Evolutionary conservation across 2,888 invertebrate genomes (phyloP), one percentile per base, ranked within the genome.

Genomic region (Cinara cedri): DNA sequence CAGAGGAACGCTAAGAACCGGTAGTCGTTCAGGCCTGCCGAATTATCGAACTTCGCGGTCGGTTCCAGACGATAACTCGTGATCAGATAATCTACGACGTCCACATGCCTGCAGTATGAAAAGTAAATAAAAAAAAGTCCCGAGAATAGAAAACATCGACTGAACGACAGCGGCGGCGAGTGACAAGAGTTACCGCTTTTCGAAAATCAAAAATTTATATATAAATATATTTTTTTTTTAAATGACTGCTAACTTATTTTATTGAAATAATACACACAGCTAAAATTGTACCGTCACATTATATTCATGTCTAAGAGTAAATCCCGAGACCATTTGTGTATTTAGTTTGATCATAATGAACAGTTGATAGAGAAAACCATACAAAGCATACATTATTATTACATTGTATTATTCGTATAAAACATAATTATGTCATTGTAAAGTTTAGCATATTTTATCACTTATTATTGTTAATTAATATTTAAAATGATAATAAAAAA

Each of bases 381-480:
- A 55, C 0, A 62, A 42, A 3, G n/a, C n/a, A n/a, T n/a, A n/a
- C n/a, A n/a, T n/a, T n/a, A n/a, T n/a, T n/a, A 34, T n/a, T 10
- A 16, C 14, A 57, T 16, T 42, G 51, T 51, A 51, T 9, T 1
- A 21, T n/a, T 46, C 9, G 9, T 26, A 24, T 42, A 60, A 19
- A n/a, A n/a, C n/a, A n/a, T n/a, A 49, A 46, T 34, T 34, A 6
- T 6, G 24, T 46, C 14, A 10, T 46, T 57, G 71, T 57, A 19
- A 46, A 60, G 14, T 60, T 60, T 72, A 72, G 55, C 10, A 6
- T n/a, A 60, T 26, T n/a, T 60, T 55, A 60, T 19, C 6, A 49
- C n/a, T 3, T 57, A 72, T 72, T 34, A 34, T 34, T 72, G 72
- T 72, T 72, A 72, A 60, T 72, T 71, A 71, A 72, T 72, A 72